Evolutionary conservation across 2,797 vertebrate genomes (phyloP).

Genomic region (Microctenopoma steveboyesi): DNA sequence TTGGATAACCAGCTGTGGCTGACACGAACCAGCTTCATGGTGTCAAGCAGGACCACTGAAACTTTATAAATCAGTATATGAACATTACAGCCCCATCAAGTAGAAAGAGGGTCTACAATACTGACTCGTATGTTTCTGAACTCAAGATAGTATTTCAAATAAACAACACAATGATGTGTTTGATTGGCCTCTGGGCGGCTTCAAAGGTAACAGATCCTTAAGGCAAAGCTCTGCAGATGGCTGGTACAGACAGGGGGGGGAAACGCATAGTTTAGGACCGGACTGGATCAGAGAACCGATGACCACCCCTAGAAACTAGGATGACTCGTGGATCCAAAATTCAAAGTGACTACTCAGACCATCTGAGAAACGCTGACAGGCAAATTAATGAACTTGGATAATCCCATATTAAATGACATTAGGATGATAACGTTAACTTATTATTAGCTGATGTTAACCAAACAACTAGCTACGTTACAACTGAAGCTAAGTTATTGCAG

Average conservation of each 20-base stretch:
- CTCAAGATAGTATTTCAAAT: not conserved
- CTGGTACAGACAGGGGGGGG: constrained; percentile 25
- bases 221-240: constrained; percentile 19
- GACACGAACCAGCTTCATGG: constrained; percentile 62
- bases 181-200: not conserved
- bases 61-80: constrained; percentile 21
- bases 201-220: constrained; percentile 21
- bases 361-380: not conserved
- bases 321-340: not conserved
- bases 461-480: constrained; percentile 11
- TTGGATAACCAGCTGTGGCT: constrained; percentile 60
- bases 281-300: constrained; percentile 53
- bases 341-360: not conserved
- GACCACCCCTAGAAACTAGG: constrained; percentile 12
- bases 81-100: constrained; percentile 10
- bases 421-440: not conserved
- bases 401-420: not conserved
- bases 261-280: constrained; percentile 61
- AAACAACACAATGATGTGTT: not conserved
- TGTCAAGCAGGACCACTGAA: constrained; percentile 38
- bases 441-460: not conserved
- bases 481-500: constrained; percentile 1
- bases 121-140: not conserved
- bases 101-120: not conserved
- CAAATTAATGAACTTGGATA: not conserved